Percentiles rank a stretch among this genome's conserved stretches.
Conservation (phyloP, 64 coral and sea anemone species). For the Dendronephthya gigantea region DNA sequence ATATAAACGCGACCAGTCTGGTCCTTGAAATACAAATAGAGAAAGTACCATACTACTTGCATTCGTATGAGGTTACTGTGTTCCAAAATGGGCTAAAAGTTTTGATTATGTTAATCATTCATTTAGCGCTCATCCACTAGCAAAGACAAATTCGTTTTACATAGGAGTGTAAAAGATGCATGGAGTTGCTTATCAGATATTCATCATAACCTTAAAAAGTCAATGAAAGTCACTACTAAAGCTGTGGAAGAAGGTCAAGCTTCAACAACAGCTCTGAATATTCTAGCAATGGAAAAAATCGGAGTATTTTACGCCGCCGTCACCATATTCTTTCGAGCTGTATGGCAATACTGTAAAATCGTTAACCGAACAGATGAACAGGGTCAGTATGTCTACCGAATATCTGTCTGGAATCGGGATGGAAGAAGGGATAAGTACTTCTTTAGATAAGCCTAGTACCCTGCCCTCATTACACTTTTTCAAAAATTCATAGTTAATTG, state of each 20-base stretch:
- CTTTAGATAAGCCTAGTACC: too few relatives aligned
- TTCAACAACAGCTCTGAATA: not conserved
- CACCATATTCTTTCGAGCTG: constrained; percentile 75
- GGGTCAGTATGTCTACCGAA: constrained; percentile 39
- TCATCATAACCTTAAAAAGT: constrained; percentile 80
- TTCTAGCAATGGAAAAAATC: constrained; percentile 49
- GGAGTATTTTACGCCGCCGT: constrained; percentile 76
- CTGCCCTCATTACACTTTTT: too few relatives aligned
- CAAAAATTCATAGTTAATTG: too few relatives aligned
- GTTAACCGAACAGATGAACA: constrained; percentile 68
- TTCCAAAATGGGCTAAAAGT: too few relatives aligned
- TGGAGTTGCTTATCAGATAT: constrained; percentile 75
- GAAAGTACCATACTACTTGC: too few relatives aligned
- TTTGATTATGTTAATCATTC: too few relatives aligned
- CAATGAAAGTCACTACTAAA: constrained; percentile 48
- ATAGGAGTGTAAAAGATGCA: constrained; percentile 72
- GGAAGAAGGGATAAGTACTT: too few relatives aligned
- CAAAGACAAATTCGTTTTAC: constrained; percentile 4
- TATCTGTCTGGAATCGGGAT: too few relatives aligned
- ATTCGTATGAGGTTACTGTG: too few relatives aligned
- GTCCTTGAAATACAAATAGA: too few relatives aligned
- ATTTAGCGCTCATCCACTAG: too few relatives aligned
- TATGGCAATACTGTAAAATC: constrained; percentile 90
- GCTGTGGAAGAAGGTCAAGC: constrained; percentile 23
- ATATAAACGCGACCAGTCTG: too few relatives aligned